Conservation (phyloP, 1,140 invertebrate genomes). For the Danaus plexippus region DNA sequence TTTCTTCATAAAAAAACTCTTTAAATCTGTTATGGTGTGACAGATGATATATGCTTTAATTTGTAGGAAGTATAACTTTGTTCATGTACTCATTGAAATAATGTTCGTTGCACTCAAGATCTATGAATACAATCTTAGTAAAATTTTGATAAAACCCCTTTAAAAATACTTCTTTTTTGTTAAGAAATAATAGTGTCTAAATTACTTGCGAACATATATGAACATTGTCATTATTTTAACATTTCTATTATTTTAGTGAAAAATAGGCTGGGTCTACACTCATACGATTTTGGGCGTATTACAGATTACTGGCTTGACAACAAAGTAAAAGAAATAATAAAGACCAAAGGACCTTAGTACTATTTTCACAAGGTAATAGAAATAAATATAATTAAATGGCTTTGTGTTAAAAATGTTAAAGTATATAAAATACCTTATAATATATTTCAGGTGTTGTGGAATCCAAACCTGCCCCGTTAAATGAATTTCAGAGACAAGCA, state of each 20-base stretch:
- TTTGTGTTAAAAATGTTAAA: conserved; percentile 1
- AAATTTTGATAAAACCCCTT: neutral
- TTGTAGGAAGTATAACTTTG: no score
- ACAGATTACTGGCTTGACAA: conserved; percentile 26
- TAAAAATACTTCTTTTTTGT: conserved; percentile 1
- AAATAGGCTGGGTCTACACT: conserved; percentile 31
- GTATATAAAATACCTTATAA: neutral
- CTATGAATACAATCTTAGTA: no score
- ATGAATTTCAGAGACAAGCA: conserved; percentile 33
- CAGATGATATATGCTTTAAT: no score
- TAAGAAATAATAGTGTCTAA: no score
- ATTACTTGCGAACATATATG: no score
- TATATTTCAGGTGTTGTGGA: conserved; percentile 9
- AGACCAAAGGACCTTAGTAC: conserved; percentile 20
- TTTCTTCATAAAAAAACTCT: no score
- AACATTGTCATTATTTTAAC: no score
- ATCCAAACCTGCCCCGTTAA: conserved; percentile 26
- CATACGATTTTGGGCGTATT: conserved; percentile 29
- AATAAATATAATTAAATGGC: conserved; percentile 5
- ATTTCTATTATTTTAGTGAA: conserved; percentile 38
- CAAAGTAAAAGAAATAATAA: conserved; percentile 16
- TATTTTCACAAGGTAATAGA: conserved; percentile 38
- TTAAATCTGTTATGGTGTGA: no score
- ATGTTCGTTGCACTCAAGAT: no score
- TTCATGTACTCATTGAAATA: no score